Percentiles rank a stretch among this genome's conserved stretches.
phyloP scores from a whole-genome alignment of 2,888 invertebrate species.

The Tinea trinotella region DNA sequence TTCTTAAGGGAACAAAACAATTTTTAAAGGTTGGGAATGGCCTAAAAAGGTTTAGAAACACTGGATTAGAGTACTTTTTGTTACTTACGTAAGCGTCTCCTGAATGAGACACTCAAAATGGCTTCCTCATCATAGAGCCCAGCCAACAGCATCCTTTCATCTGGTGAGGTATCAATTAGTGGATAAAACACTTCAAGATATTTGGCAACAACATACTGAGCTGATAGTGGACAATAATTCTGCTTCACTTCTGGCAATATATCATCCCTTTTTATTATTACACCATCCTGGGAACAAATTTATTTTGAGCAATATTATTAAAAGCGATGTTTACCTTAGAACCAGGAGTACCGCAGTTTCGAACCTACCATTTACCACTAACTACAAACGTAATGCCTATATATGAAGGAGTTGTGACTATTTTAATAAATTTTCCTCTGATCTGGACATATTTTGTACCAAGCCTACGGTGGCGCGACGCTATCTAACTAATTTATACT shows the following conservation, averaged over 20 bases:
- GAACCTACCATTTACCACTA: too few species aligned
- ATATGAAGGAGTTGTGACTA: too few species aligned
- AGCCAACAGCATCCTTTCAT: constrained; percentile 64
- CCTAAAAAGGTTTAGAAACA: background rate
- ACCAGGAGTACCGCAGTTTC: too few species aligned
- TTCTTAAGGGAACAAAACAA: too few species aligned
- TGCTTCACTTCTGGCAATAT: constrained; percentile 54
- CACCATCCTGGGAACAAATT: constrained; percentile 62
- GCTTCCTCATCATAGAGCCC: constrained; percentile 77
- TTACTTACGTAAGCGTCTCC: constrained; percentile 40
- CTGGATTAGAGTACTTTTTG: background rate
- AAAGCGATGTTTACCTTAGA: too few species aligned
- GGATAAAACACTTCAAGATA: constrained; percentile 78
- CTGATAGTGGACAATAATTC: constrained; percentile 66
- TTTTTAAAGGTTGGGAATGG: too few species aligned
- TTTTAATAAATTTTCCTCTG: too few species aligned
- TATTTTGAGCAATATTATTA: background rate
- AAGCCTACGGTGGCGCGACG: too few species aligned
- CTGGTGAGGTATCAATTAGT: constrained; percentile 68
- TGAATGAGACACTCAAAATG: constrained; percentile 71
- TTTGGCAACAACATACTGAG: constrained; percentile 65
- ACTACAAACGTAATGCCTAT: too few species aligned
- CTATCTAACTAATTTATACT: too few species aligned
- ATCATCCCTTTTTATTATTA: constrained; percentile 37
- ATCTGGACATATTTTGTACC: too few species aligned